Base-by-base conservation (phyloP, 1,140 invertebrate genomes). In the Piezodorus guildinii region DNA sequence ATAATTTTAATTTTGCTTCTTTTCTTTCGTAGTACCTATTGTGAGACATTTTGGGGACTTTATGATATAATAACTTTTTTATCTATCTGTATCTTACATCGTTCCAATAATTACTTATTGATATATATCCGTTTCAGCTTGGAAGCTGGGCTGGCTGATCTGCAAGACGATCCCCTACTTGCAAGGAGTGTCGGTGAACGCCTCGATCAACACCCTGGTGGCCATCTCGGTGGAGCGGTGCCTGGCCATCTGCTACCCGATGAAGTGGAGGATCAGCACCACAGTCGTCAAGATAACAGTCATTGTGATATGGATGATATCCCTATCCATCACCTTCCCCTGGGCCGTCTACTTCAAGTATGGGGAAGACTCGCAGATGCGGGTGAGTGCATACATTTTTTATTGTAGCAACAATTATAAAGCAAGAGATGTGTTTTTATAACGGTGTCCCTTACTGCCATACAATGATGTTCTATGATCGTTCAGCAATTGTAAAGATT, bases 131-230 rank as follows among this genome's bases (percentile, higher is more conserved):
- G 65, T 74, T 74, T n/a, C 73, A 84, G 83, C 80, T 59, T 85
- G 81, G 81, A 74, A 78, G 39, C 76, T 83, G 65, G 82, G 82
- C 3, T 74, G 76, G 58, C 74, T 81, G 25, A 73, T 83, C 60
- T 85, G 83, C 69, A 83, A 83, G 71, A 76, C 78, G 0, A 79
- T 81, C 0, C 77, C 82, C 0, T 85, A 81, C 69, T 73, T 85
- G 0, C 83, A 85, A 72, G 82, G 81, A 10, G 81, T 84, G 0
- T 80, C 81, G 3, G 82, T 85, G 10, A 80, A 79, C 63, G 81
- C 82, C 4, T 83, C 81, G 3, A 79, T 85, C 59, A 81, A 83
- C 71, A 83, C 81, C 0, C 70, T 85, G 52, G 81, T 82, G 30
- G 81, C 80, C 43, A 82, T 85, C 46, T 81, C 82, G 0, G 71